phyloP scores from a whole-genome alignment of 2,888 invertebrate species.

The Amiota minor region DNA sequence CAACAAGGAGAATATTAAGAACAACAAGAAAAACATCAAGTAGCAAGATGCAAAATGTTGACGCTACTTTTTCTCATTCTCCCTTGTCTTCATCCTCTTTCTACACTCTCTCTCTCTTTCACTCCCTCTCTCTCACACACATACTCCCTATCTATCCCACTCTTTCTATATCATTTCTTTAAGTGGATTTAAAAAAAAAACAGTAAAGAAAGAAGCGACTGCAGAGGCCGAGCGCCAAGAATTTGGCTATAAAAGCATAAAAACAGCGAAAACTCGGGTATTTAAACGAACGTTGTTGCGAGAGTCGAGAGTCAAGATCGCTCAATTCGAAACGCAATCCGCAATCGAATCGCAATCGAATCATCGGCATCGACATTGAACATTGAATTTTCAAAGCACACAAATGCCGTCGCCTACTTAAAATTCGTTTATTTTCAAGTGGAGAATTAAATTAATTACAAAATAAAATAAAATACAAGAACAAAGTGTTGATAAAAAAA shows the following conservation, averaged over 20 bases:
- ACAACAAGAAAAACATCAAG: slow-evolving; percentile 40
- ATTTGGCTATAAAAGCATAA: slow-evolving; percentile 73
- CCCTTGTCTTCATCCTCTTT: slow-evolving; percentile 42
- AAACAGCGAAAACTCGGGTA: slow-evolving; percentile 73
- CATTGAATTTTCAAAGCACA: too few species aligned
- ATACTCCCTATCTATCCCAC: background rate
- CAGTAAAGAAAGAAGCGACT: background rate
- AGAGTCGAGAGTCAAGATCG: slow-evolving; percentile 68
- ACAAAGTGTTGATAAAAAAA: slow-evolving; percentile 4
- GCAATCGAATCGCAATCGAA: slow-evolving; percentile 27
- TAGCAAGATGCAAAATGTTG: slow-evolving; percentile 66
- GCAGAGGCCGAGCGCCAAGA: slow-evolving; percentile 54
- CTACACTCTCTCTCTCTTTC: too few species aligned
- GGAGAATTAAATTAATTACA: slow-evolving; percentile 26
- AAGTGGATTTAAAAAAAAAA: slow-evolving; percentile 46
- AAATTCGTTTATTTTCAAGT: background rate
- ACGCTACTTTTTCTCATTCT: slow-evolving; percentile 48
- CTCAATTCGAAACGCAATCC: slow-evolving; percentile 24
- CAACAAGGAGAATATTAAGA: slow-evolving; percentile 46
- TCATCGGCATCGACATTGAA: too few species aligned
- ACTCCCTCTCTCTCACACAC: too few species aligned
- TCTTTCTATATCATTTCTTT: too few species aligned
- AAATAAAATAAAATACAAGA: slow-evolving; percentile 31
- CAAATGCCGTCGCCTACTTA: too few species aligned
- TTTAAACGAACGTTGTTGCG: slow-evolving; percentile 73